These are phyloP conservation scores for Hypsopygia costalis DNA, from an alignment of 2,888 invertebrate species.

Conservation along the genomic window DNA sequence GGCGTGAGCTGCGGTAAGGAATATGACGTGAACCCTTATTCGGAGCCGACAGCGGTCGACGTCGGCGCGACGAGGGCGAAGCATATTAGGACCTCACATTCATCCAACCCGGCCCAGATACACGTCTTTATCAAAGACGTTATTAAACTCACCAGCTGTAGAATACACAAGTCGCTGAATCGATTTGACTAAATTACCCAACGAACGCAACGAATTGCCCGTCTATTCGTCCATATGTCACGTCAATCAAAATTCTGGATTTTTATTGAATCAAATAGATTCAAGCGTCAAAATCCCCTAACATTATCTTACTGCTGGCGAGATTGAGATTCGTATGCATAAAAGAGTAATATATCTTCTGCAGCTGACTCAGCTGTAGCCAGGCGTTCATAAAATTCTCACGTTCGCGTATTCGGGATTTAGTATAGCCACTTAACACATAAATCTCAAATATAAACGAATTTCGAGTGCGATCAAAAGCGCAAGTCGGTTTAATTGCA, in stretches of 20 bases:
- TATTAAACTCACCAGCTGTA: slow-evolving; percentile 63
- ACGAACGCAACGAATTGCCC: slow-evolving; percentile 21
- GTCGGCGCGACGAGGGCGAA: slow-evolving; percentile 44
- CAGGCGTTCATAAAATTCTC: slow-evolving; percentile 30
- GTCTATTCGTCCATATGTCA: slow-evolving; percentile 19
- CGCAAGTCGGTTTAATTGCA: slow-evolving; percentile 60
- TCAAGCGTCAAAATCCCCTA: not conserved
- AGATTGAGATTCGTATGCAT: slow-evolving; percentile 35
- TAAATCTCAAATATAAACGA: not conserved
- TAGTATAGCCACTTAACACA: not conserved
- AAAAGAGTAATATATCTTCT: slow-evolving; percentile 40
- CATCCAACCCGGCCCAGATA: slow-evolving; percentile 53
- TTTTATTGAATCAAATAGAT: not conserved
- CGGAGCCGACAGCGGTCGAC: slow-evolving; percentile 62
- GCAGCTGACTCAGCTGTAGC: slow-evolving; percentile 34
- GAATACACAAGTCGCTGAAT: slow-evolving; percentile 48
- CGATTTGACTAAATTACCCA: slow-evolving; percentile 49
- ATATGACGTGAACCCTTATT: slow-evolving; percentile 61
- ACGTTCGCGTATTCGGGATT: not conserved
- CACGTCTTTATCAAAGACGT: slow-evolving; percentile 66
- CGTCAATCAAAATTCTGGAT: slow-evolving; percentile 7
- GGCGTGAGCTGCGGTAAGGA: slow-evolving; percentile 46
- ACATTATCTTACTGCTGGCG: slow-evolving; percentile 22
- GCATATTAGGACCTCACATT: slow-evolving; percentile 59
- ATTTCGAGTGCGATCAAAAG: slow-evolving; percentile 22